Base-by-base conservation (phyloP, 2,113 vertebrate species). In the Motacilla tschutschensis region DNA sequence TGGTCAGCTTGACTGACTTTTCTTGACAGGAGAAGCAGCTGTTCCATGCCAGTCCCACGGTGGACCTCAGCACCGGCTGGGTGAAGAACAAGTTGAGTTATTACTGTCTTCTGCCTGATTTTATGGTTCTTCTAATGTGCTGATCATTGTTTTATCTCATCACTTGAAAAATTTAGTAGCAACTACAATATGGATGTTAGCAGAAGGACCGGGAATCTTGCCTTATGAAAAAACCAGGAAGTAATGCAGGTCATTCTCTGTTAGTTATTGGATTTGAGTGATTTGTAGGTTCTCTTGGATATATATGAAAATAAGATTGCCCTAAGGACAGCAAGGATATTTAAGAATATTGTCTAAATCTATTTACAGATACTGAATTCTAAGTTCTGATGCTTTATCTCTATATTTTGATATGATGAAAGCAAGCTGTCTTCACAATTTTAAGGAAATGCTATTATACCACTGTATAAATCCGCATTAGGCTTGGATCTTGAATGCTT, bases 341-440 rank as follows among this genome's bases (percentile, higher is more conserved):
- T 86, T 90, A 79, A 85, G 64, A 90, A 80, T 87, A 77, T 44
- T 85, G 20, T 88, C 36, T 77, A 79, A 91, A 90, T 73, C 25
- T 21, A 41, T 62, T 86, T 79, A 73, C 0, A 64, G 40, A 63
- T 83, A 71, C 70, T 75, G 58, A 88, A 78, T 87, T 92, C 41
- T n/a, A 71, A 78, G 57, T 80, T 58, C 65, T 85, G 60, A 53
- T 83, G 36, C 26, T 87, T 89, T 83, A 74, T 89, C 29, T 89
- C 35, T 69, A 3, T 83, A 78, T 80, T 83, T 92, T 80, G 64
- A 13, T 78, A 44, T 40, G 21, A 77, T 62, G 71, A 81, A 91
- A 83, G 80, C 25, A 85, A 92, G 31, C 59, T 82, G 31, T 55
- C 78, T 65, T 63, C 73, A 83, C 24, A 65, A 36, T 85, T 94